phyloP scores from a whole-genome alignment of 1,140 invertebrate genomes.

The Glossosoma conforme region DNA sequence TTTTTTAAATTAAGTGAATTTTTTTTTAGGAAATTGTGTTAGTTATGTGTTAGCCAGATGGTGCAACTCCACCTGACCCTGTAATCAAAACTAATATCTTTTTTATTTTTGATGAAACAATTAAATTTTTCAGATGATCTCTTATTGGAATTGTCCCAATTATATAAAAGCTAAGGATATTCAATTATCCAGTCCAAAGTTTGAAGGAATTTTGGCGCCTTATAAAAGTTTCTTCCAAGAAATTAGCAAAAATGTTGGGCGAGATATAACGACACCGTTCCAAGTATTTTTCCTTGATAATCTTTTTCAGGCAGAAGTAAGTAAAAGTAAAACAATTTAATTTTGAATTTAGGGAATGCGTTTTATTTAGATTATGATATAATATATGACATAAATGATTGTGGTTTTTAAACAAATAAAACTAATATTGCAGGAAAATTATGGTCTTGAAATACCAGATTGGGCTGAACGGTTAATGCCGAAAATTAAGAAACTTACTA shows the following conservation, averaged over 20 bases:
- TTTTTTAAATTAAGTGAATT: no score
- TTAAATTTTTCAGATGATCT: slow-evolving; percentile 36
- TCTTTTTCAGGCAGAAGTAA: slow-evolving; percentile 46
- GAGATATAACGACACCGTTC: slow-evolving; percentile 39
- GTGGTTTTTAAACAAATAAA: no score
- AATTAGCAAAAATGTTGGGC: slow-evolving; percentile 39
- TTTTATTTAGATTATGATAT: background rate
- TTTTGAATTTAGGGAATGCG: no score
- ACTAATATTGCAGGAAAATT: slow-evolving; percentile 45
- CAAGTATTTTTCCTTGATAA: slow-evolving; percentile 51
- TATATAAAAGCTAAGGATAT: slow-evolving; percentile 47
- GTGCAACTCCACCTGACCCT: no score
- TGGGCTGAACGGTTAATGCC: slow-evolving; percentile 46
- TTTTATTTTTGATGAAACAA: no score
- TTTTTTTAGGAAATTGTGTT: no score
- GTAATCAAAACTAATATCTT: no score
- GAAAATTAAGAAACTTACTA: slow-evolving; percentile 45
- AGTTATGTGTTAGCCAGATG: no score
- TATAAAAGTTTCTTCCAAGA: slow-evolving; percentile 39
- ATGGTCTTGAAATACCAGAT: slow-evolving; percentile 38
- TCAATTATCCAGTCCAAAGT: slow-evolving; percentile 38
- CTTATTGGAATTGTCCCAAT: slow-evolving; percentile 47
- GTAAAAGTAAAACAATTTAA: slow-evolving; percentile 12
- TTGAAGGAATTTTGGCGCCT: slow-evolving; percentile 34
- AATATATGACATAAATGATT: background rate